phyloP scores from a whole-genome alignment of 2,888 invertebrate species.

The Drosophila differens region DNA sequence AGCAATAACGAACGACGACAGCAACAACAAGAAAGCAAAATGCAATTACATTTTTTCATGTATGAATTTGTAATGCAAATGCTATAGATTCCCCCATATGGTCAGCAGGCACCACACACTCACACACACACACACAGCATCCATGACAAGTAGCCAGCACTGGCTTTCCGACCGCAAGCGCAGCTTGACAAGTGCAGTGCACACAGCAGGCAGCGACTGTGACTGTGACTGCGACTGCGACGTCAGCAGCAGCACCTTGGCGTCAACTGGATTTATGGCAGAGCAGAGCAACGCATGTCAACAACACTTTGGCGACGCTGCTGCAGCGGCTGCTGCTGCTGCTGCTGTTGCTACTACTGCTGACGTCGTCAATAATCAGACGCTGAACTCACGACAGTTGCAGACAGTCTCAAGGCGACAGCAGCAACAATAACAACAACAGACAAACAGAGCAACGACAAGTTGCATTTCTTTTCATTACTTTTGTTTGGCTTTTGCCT shows the following conservation, averaged over 20 bases:
- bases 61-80: conserved; percentile 70
- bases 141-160: conserved; percentile 59
- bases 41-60: conserved; percentile 40
- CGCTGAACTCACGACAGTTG: conserved; percentile 68
- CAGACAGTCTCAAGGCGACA: conserved; percentile 73
- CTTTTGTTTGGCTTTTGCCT: conserved; percentile 67
- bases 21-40: neutral
- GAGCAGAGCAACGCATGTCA: conserved; percentile 55
- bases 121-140: conserved; percentile 21
- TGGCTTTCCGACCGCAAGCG: conserved; percentile 55
- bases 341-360: conserved; percentile 21
- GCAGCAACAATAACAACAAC: conserved; percentile 25
- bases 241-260: conserved; percentile 36
- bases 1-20: neutral
- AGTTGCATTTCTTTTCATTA: conserved; percentile 68
- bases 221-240: conserved; percentile 13
- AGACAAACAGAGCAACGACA: conserved; percentile 36
- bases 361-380: conserved; percentile 77
- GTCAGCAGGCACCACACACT: conserved; percentile 31
- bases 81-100: conserved; percentile 32
- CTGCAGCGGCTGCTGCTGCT: conserved; percentile 25
- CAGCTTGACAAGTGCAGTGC: conserved; percentile 76
- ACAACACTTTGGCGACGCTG: conserved; percentile 68
- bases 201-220: conserved; percentile 51
- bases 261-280: conserved; percentile 68